Evolutionary conservation across 2,888 invertebrate species (phyloP).

Genomic region (Eupithecia dodoneata): DNA sequence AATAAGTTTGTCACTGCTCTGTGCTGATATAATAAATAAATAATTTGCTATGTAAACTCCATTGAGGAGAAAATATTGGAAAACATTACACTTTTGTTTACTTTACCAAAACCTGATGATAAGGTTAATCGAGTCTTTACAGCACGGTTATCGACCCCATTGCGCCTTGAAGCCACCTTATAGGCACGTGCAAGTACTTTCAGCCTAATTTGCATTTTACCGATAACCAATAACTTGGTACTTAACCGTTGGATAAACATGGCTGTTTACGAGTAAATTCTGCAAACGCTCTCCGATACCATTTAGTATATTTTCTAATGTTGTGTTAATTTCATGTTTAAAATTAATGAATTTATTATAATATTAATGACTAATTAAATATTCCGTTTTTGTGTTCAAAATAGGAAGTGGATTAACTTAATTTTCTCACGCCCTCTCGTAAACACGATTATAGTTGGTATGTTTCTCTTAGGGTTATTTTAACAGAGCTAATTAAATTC

Average conservation of each 20-base stretch:
- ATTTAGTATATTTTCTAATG: neutral
- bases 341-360: neutral
- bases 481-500: neutral
- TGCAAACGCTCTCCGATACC: conserved; percentile 14
- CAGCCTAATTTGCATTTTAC: conserved; percentile 47
- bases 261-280: conserved; percentile 13
- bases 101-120: conserved; percentile 10
- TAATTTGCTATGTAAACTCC: conserved; percentile 4
- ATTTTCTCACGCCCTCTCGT: conserved; percentile 2
- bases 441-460: neutral
- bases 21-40: too few relatives aligned
- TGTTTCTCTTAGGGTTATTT: neutral
- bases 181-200: conserved; percentile 61
- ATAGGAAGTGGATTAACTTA: conserved; percentile 2
- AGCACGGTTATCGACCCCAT: conserved; percentile 73
- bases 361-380: neutral
- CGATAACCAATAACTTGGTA: conserved; percentile 23
- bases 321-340: neutral
- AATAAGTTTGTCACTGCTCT: neutral
- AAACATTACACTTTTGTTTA: neutral
- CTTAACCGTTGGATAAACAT: conserved; percentile 25
- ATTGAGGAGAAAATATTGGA: neutral
- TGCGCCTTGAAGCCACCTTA: conserved; percentile 53
- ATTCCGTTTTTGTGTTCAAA: neutral
- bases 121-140: conserved; percentile 59